A percentile compares a stretch with the other conserved stretches of the same genome.
Conservation (phyloP, 2,113 vertebrate genomes). For the Dryoscopus gambensis region DNA sequence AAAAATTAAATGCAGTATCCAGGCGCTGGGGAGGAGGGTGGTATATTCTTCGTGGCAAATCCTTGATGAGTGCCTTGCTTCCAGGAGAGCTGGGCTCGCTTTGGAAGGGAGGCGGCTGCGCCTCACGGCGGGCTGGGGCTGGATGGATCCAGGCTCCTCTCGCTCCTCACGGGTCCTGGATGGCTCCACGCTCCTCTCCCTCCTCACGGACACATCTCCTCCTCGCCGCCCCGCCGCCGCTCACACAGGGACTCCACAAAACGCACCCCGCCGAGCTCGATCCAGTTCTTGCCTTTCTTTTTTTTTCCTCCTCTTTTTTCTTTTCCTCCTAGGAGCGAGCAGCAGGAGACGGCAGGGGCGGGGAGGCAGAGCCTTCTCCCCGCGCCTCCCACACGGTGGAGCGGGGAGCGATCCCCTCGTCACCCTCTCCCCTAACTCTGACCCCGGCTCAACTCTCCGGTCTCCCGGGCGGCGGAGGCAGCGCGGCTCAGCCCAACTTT, state of each 20-base stretch:
- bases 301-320: neutral
- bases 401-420: neutral
- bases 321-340: neutral
- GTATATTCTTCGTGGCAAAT: constrained; percentile 1
- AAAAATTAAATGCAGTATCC: neutral
- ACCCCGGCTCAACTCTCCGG: neutral
- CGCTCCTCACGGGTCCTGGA: neutral
- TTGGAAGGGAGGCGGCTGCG: neutral
- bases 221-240: neutral
- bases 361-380: constrained; percentile 10
- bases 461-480: constrained; percentile 14
- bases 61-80: neutral
- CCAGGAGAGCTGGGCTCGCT: neutral
- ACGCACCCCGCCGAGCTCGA: neutral
- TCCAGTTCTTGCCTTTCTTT: neutral
- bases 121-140: neutral
- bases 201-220: constrained; percentile 46
- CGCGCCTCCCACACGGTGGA: constrained; percentile 23
- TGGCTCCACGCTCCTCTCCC: neutral
- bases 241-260: neutral
- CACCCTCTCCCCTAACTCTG: constrained; percentile 38
- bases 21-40: neutral
- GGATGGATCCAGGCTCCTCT: neutral
- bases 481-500: constrained; percentile 44
- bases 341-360: neutral